A percentile compares a stretch with the other conserved stretches of the same genome.
Conservation (phyloP, 2,797 vertebrate species). For the Eospalax fontanierii region DNA sequence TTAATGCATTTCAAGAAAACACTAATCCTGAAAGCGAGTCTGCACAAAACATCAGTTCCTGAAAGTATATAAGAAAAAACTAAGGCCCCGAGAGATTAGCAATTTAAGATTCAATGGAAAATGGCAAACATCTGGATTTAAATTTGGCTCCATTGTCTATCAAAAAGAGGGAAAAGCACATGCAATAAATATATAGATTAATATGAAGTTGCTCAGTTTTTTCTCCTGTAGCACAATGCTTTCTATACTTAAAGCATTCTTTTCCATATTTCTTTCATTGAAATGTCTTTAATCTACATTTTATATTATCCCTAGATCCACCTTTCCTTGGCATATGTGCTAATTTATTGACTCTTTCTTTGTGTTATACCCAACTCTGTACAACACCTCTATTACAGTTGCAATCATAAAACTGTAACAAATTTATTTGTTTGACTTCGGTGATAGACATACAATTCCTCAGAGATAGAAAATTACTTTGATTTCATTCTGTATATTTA, state of each 20-base stretch:
- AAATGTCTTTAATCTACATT: not conserved
- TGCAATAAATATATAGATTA: not conserved
- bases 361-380: not conserved
- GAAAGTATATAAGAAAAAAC: not conserved
- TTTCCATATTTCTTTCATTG: not conserved
- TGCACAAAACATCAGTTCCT: not conserved
- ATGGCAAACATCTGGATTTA: not conserved
- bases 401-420: too few relatives aligned
- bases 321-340: not conserved
- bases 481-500: not conserved
- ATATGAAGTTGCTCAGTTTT: not conserved
- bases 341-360: not conserved
- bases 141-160: not conserved
- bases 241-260: slow-evolving; percentile 20
- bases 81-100: not conserved
- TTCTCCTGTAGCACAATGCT: not conserved
- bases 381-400: not conserved
- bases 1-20: slow-evolving; percentile 5
- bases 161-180: not conserved
- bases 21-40: slow-evolving; percentile 46
- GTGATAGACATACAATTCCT: not conserved
- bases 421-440: not conserved
- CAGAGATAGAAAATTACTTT: not conserved
- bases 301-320: too few relatives aligned
- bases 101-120: not conserved